Evolutionary conservation across 2,797 vertebrate genomes (phyloP), one percentile per base, ranked within the genome.

Genomic region (Botia kubotai): DNA sequence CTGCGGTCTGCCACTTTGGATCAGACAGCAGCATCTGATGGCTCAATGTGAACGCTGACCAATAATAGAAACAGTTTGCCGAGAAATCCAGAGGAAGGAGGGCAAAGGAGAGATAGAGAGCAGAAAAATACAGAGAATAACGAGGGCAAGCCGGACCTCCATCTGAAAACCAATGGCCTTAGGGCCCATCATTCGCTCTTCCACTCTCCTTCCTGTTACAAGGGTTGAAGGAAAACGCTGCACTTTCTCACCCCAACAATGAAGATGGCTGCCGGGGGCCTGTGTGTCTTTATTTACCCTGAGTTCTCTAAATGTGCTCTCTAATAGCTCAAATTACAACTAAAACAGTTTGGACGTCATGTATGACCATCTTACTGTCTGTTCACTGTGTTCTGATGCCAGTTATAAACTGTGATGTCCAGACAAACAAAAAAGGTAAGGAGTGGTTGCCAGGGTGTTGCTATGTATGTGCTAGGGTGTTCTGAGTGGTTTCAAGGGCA

Each of bases 1-100:
- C 92, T 91, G 87, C 79, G 83, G 87, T 86, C 89, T 79, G 92
- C 90, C 94, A 92, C 87, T 91, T 92, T 85, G 16, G 81, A 94
- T 95, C 90, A 93, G 17, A 0, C 7, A 87, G 77, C 57, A 48
- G 88, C 81, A 68, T 21, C 90, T 93, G 94, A 95, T 89, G 91
- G 85, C 90, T 92, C 90, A 94, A 94, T 87, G 85, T 86, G 89
- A 89, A 87, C 85, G 76, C 72, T 86, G 86, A 85, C 90, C 86
- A 89, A 90, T 91, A 91, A 91, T 88, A 93, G 92, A 92, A 90
- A 88, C 70, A 72, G 82, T 87, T 68, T 14, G 77, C 39, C 57
- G 86, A 48, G 53, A 87, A 89, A 91, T 83, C 86, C 29, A 79
- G 69, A 71, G 72, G 70, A 79, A 67, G 71, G 36, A 17, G 55